Evolutionary conservation across 2,113 vertebrate genomes (phyloP).

Genomic region (Colius striatus): DNA sequence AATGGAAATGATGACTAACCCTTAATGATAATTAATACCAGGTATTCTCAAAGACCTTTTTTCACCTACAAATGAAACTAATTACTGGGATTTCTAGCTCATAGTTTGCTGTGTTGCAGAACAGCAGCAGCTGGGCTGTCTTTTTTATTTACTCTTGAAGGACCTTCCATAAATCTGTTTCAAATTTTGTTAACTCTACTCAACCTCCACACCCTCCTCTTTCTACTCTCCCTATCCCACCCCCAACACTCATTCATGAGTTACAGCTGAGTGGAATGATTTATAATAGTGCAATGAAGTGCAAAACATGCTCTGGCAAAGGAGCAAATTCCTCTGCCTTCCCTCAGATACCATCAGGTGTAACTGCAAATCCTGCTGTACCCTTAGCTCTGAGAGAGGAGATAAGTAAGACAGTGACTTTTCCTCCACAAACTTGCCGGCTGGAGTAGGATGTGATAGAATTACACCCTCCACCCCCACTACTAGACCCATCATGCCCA

Average conservation of each 20-base stretch:
- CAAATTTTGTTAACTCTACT: slow-evolving; percentile 69
- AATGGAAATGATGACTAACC: slow-evolving; percentile 62
- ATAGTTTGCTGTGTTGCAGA: slow-evolving; percentile 25
- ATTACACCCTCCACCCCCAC: slow-evolving; percentile 18
- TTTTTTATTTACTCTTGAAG: slow-evolving; percentile 67
- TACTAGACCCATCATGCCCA: slow-evolving; percentile 4
- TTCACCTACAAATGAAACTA: slow-evolving; percentile 80
- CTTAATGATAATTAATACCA: slow-evolving; percentile 74
- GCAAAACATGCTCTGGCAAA: slow-evolving; percentile 62
- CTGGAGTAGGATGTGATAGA: slow-evolving; percentile 9
- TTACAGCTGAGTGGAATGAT: slow-evolving; percentile 80
- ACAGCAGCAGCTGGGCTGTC: slow-evolving; percentile 68
- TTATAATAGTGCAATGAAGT: slow-evolving; percentile 73
- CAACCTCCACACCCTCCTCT: slow-evolving; percentile 54
- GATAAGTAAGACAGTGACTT: slow-evolving; percentile 54
- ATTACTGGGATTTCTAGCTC: slow-evolving; percentile 68
- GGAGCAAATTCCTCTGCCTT: slow-evolving; percentile 66
- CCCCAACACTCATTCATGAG: slow-evolving; percentile 69
- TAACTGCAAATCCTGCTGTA: slow-evolving; percentile 57
- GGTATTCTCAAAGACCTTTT: slow-evolving; percentile 69
- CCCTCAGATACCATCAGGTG: slow-evolving; percentile 69
- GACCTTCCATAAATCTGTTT: slow-evolving; percentile 76
- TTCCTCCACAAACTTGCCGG: slow-evolving; percentile 32
- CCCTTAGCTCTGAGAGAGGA: neutral
- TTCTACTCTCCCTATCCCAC: neutral